These are phyloP conservation scores for Pelodytes ibericus DNA, from an alignment of 2,797 vertebrate genomes.

Conservation along the genomic window DNA sequence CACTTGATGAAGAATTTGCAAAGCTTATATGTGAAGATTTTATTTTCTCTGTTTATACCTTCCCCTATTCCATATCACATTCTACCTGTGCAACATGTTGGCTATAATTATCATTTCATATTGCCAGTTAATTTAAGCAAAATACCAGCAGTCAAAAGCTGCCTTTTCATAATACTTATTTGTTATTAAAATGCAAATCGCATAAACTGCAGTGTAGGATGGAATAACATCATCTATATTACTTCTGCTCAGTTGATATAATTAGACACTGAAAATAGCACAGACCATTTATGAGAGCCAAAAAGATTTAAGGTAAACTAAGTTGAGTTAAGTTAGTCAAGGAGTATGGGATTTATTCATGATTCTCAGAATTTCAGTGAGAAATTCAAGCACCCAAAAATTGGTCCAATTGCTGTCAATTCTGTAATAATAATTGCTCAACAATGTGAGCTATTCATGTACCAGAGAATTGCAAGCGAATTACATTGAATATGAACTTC, in stretches of 20 bases:
- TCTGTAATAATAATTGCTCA: no score
- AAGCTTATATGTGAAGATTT: no score
- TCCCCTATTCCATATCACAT: not conserved
- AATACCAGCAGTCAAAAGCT: not conserved
- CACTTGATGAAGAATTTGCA: no score
- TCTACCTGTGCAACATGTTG: not conserved
- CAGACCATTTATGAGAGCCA: not conserved
- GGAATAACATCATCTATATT: conserved; percentile 6
- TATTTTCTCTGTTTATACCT: no score
- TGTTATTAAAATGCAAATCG: conserved; percentile 1
- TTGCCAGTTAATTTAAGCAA: not conserved
- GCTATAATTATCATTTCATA: conserved; percentile 3
- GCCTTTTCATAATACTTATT: not conserved
- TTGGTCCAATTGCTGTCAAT: no score
- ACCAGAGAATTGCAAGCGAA: no score
- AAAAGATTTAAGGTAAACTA: not conserved
- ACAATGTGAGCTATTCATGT: no score
- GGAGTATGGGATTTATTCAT: no score
- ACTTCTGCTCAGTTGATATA: conserved; percentile 2
- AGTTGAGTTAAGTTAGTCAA: no score
- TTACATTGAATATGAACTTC: no score
- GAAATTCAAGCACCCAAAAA: no score
- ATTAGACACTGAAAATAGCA: conserved; percentile 6
- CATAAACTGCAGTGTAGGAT: not conserved
- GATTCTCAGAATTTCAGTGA: no score